Evolutionary conservation across 2,888 invertebrate genomes (phyloP).

Genomic region (Autographa pulchrina): DNA sequence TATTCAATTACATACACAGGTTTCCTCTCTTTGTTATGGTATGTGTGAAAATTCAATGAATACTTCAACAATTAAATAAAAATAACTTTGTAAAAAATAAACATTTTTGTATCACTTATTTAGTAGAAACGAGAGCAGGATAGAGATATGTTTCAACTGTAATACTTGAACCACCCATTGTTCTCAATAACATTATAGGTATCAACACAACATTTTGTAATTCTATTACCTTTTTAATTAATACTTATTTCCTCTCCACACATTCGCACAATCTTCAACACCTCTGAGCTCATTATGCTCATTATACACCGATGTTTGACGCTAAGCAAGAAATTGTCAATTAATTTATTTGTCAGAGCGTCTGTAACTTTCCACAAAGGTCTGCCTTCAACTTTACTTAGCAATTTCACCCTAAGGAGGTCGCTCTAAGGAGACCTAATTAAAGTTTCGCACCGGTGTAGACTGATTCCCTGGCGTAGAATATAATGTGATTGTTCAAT

Average conservation of each 20-base stretch:
- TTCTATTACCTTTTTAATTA: too few relatives aligned
- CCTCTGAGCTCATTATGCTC: too few relatives aligned
- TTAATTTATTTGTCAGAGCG: background rate
- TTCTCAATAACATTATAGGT: too few relatives aligned
- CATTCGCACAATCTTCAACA: too few relatives aligned
- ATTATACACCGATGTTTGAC: background rate
- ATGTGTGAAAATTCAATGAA: background rate
- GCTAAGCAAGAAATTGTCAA: background rate
- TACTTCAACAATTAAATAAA: too few relatives aligned
- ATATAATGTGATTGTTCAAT: background rate
- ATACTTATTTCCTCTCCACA: background rate
- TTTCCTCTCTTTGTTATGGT: constrained; percentile 5
- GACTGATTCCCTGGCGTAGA: background rate
- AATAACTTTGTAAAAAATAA: too few relatives aligned
- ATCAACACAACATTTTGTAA: too few relatives aligned
- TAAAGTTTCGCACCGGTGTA: background rate
- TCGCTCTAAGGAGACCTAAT: background rate
- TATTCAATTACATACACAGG: constrained; percentile 6
- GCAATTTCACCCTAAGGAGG: background rate
- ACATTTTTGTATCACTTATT: too few relatives aligned
- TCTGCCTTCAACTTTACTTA: background rate
- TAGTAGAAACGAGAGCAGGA: too few relatives aligned
- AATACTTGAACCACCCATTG: too few relatives aligned
- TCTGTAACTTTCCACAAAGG: background rate
- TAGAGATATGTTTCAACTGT: too few relatives aligned